Evolutionary conservation across 92 coral and sea anemone species (phyloP).

Genomic region (Metridium senile): DNA sequence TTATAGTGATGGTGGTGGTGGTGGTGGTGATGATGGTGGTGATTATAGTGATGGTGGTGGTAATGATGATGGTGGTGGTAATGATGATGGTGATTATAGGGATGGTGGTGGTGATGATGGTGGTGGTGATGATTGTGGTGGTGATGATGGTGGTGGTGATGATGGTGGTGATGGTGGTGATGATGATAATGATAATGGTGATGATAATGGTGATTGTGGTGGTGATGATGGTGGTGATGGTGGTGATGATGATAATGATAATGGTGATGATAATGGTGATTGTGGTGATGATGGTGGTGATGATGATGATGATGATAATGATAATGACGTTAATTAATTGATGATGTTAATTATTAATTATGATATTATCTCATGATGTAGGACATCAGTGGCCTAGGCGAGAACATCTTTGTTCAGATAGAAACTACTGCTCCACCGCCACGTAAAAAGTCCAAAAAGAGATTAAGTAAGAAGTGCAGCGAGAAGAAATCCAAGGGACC

Average conservation of each 20-base stretch:
- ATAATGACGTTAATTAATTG: neutral
- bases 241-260: neutral
- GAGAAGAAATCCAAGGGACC: conserved; percentile 56
- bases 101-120: neutral
- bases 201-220: too few relatives aligned
- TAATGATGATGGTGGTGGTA: too few relatives aligned
- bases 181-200: neutral
- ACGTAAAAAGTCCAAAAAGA: conserved; percentile 72
- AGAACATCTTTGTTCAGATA: conserved; percentile 89
- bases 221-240: conserved; percentile 39
- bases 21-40: neutral
- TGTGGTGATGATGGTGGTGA: neutral
- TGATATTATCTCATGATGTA: conserved; percentile 18
- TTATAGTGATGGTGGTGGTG: neutral
- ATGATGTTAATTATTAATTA: neutral
- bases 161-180: neutral
- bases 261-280: neutral
- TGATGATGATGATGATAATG: conserved; percentile 7
- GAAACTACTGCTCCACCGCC: conserved; percentile 97
- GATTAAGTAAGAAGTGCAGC: conserved; percentile 60
- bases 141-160: conserved; percentile 20
- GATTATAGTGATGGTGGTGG: neutral
- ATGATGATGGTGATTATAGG: neutral
- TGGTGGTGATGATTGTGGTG: conserved; percentile 10
- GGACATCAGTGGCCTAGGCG: conserved; percentile 80